Base-by-base conservation (phyloP, 1,140 invertebrate genomes). In the Mercenaria mercenaria region DNA sequence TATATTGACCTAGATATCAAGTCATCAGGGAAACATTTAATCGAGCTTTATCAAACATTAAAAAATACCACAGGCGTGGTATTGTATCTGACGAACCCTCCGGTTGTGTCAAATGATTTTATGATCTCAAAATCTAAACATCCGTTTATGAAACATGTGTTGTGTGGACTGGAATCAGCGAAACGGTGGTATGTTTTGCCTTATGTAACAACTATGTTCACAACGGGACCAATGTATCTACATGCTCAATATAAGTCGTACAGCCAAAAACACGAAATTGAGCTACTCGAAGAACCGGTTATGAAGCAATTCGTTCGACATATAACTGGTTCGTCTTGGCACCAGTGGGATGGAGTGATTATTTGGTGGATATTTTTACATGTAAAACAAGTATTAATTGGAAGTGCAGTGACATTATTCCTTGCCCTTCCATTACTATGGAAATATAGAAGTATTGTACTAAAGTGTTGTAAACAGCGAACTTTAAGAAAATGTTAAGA, bases 301-400 rank as follows among this genome's bases (percentile, higher is more conserved):
- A n/a, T 86, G 50, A 23, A 3, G 29, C 8, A 37, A 76, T 86
- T 29, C 34, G 23, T 86, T 37, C 41, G 67, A 4, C 83, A 86
- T 34, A 86, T 74, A 6, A 0, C 13, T 23, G 83, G 83, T n/a
- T 67, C 83, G 20, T 72, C 83, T 0, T 86, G 83, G 83, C 83
- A 86, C 61, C 83, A 86, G 37, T 37, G 37, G 69, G 83, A 86
- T 67, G 83, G 83, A 11, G 23, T 41, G 23, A 6, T 86, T 29
- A 74, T 86, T 15, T 86, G 83, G 83, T 86, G 83, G 83, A 76
- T 34, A 50, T 86, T 81, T 81, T 18, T 18, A 18, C 79, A 81
- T 32, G 6, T 29, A 61, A 61, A 81, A 32, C 26, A 56, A 15
- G 52, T 81, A n/a, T n/a, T 6, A 26, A 29, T 26, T 56, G 59